Base-by-base conservation (phyloP, 2,113 vertebrate genomes). In the Dipodomys stephensi region DNA sequence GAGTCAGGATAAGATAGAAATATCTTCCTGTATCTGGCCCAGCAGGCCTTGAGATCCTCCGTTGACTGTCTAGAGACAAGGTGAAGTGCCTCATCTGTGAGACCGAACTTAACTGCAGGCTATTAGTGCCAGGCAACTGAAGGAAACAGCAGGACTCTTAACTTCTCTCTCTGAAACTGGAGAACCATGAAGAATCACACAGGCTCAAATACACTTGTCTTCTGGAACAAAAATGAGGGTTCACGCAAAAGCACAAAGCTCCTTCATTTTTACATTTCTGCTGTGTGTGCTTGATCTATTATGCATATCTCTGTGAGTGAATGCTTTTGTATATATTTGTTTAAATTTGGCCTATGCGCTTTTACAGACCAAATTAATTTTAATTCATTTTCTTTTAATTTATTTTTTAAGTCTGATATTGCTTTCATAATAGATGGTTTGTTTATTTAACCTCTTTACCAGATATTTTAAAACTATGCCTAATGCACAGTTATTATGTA, bases 71-170 rank as follows among this genome's bases (percentile, higher is more conserved):
- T 93, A 77, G 46, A 95, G 78, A 88, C 92, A 94, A 90, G 81
- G 77, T 87, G 87, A 93, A 83, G 30, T 20, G 16, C 57, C 85
- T 95, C 90, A 87, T 90, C 78, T 92, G 83, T 92, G 90, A 91
- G 87, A 79, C 8, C 81, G 44, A 0, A 5, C 90, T 95, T 87
- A 60, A 57, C 95, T 79, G 82, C 82, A 86, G 82, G 49, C 11
- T 60, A 10, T 74, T 10, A n/a, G 44, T 4, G 6, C 25, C 68
- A 79, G 95, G 82, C 92, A 87, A 78, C 81, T 65, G 39, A 81
- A 90, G 11, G 49, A 91, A 81, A 19, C 81, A 13, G 53, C 46
- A 81, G 93, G 77, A 19, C 27, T 83, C 67, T 73, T 74, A 49
- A 69, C 69, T 53, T 87, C 39, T 91, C 27, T 71, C 32, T 8